A percentile compares a stretch with the other conserved stretches of the same genome.
Conservation (phyloP, 2,888 invertebrate genomes). For the Diarsia rubi region DNA sequence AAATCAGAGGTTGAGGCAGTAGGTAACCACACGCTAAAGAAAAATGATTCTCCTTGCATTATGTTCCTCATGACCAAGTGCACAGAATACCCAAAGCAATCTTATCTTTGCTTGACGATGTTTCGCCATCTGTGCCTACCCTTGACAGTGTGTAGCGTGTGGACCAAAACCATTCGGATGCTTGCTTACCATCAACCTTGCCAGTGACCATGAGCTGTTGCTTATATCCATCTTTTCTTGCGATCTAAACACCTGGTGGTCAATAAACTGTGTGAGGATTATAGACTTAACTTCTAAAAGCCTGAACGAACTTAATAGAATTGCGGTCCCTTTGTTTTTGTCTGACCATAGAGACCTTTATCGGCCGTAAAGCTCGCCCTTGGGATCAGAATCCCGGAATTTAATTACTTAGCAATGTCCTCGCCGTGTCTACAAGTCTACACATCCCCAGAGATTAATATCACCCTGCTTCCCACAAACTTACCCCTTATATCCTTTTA, state of each 20-base stretch:
- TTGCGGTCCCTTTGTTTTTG: slow-evolving; percentile 72
- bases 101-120: background rate
- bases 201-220: too few species aligned
- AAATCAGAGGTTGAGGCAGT: too few species aligned
- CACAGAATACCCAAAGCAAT: background rate
- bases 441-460: slow-evolving; percentile 68
- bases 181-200: background rate
- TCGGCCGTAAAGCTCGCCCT: slow-evolving; percentile 74
- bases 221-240: background rate
- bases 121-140: background rate
- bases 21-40: too few species aligned
- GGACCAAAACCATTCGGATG: background rate
- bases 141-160: background rate
- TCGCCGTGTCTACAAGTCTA: slow-evolving; percentile 58
- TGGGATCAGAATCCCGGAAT: slow-evolving; percentile 75
- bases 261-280: background rate
- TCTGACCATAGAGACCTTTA: slow-evolving; percentile 70
- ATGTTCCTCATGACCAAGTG: background rate
- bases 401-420: slow-evolving; percentile 84
- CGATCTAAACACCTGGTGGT: background rate
- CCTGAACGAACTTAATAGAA: slow-evolving; percentile 35
- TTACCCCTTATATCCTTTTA: background rate
- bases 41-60: background rate
- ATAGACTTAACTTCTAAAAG: slow-evolving; percentile 11
- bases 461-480: slow-evolving; percentile 46